phyloP scores from a whole-genome alignment of 1,140 invertebrate species.

The Drosophila sp. region DNA sequence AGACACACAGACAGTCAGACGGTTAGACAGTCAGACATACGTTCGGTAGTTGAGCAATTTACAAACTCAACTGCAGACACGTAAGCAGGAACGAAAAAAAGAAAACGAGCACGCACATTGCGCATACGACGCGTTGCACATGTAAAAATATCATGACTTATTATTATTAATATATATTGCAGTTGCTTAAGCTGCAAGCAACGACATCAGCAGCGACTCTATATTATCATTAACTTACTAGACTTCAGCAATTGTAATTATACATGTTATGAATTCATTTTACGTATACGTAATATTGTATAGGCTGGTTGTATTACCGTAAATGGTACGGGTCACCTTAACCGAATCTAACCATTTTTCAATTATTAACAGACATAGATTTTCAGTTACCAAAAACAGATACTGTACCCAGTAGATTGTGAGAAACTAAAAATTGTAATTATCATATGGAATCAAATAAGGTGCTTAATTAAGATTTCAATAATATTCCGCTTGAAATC shows the following conservation, averaged over 20 bases:
- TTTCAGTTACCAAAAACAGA: too few species aligned
- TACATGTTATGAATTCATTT: neutral
- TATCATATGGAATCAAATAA: too few species aligned
- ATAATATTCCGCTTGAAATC: too few species aligned
- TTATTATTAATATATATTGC: constrained; percentile 40
- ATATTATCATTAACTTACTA: constrained; percentile 13
- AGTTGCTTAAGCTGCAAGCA: constrained; percentile 25
- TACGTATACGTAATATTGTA: neutral
- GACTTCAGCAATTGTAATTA: neutral
- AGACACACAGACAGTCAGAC: constrained; percentile 13
- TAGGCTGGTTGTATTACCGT: too few species aligned
- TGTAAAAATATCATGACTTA: constrained; percentile 35
- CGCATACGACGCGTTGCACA: constrained; percentile 53
- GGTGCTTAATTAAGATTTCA: too few species aligned
- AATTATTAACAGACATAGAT: too few species aligned
- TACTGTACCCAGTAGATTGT: too few species aligned
- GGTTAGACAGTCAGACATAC: constrained; percentile 18
- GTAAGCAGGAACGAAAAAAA: constrained; percentile 29
- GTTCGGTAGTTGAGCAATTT: constrained; percentile 27
- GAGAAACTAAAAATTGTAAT: too few species aligned
- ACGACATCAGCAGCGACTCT: neutral
- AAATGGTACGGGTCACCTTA: too few species aligned
- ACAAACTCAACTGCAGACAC: constrained; percentile 38
- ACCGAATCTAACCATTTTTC: too few species aligned
- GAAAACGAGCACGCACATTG: constrained; percentile 34